phyloP scores from a whole-genome alignment of 2,888 invertebrate species.

The Notodonta ziczac region DNA sequence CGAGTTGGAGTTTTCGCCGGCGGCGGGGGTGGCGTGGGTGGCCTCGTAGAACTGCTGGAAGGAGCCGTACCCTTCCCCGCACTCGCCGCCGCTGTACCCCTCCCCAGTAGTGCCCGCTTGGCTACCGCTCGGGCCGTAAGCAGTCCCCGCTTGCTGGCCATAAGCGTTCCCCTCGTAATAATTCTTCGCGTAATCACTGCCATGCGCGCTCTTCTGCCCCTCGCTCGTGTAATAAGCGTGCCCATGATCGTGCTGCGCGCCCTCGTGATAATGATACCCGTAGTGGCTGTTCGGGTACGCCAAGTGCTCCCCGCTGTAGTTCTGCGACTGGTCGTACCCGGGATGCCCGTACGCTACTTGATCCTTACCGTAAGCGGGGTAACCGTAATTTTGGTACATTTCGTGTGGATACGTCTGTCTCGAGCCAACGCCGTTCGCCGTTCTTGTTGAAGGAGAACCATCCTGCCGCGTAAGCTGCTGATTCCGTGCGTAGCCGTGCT shows the following conservation, averaged over 20 bases:
- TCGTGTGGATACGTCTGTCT: conserved; percentile 77
- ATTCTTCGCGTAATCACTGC: conserved; percentile 81
- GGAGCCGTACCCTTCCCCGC: conserved; percentile 87
- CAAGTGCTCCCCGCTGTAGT: conserved; percentile 74
- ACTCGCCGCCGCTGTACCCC: conserved; percentile 74
- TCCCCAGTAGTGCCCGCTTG: conserved; percentile 71
- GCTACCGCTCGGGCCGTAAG: conserved; percentile 42
- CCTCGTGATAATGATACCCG: conserved; percentile 80
- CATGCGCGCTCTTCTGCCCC: conserved; percentile 80
- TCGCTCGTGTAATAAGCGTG: conserved; percentile 76
- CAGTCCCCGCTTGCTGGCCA: conserved; percentile 56
- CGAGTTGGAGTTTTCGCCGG: conserved; percentile 93
- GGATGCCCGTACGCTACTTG: conserved; percentile 84
- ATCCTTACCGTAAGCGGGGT: conserved; percentile 81
- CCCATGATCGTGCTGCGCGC: conserved; percentile 69
- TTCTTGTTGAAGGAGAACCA: conserved; percentile 63
- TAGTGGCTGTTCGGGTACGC: conserved; percentile 77
- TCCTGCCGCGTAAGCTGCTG: conserved; percentile 70
- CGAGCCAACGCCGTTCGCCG: conserved; percentile 70
- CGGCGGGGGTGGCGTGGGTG: conserved; percentile 74
- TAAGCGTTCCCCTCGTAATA: conserved; percentile 76
- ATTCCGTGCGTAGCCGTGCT: conserved; percentile 76
- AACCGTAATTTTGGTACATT: conserved; percentile 81
- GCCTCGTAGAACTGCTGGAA: conserved; percentile 89
- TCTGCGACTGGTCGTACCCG: conserved; percentile 80